Evolutionary conservation across 1,140 invertebrate genomes (phyloP).

Genomic region (Bathynomus jamesi): DNA sequence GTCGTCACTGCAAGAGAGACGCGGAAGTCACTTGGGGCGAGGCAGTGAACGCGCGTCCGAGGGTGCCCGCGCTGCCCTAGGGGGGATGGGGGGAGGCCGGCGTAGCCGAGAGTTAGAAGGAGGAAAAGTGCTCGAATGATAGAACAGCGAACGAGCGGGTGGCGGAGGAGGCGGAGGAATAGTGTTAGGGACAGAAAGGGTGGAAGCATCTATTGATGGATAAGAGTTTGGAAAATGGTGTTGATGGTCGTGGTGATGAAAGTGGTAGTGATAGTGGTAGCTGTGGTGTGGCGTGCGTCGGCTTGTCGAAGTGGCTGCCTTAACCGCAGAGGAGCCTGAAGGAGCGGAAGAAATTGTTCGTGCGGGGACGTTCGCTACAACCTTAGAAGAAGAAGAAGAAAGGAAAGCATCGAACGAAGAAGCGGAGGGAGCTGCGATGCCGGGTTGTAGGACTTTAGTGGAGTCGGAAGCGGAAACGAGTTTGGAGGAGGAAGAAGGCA

Average conservation of each 20-base stretch:
- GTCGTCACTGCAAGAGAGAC: conserved; percentile 35
- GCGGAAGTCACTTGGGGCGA: conserved; percentile 30
- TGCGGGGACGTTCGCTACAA: too few relatives aligned
- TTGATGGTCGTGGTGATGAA: neutral
- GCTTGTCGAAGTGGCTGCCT: too few relatives aligned
- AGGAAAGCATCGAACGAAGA: too few relatives aligned
- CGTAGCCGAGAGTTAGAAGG: neutral
- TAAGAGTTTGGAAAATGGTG: neutral
- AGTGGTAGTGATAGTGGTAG: neutral
- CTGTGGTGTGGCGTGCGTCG: too few relatives aligned
- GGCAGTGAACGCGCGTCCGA: conserved; percentile 17
- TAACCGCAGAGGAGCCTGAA: too few relatives aligned
- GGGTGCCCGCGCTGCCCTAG: neutral
- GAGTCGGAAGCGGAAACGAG: too few relatives aligned
- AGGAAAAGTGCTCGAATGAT: neutral
- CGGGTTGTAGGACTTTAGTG: too few relatives aligned
- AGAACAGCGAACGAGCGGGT: neutral
- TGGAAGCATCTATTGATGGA: neutral
- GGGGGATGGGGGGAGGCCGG: neutral
- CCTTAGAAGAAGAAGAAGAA: too few relatives aligned
- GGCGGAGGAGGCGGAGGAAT: conserved; percentile 24
- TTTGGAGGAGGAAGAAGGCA: conserved; percentile 23
- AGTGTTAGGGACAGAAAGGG: neutral
- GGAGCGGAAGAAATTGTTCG: too few relatives aligned
- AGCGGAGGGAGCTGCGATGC: too few relatives aligned